Evolutionary conservation across 2,888 invertebrate genomes (phyloP).

Genomic region (Palloptera scutellata): DNA sequence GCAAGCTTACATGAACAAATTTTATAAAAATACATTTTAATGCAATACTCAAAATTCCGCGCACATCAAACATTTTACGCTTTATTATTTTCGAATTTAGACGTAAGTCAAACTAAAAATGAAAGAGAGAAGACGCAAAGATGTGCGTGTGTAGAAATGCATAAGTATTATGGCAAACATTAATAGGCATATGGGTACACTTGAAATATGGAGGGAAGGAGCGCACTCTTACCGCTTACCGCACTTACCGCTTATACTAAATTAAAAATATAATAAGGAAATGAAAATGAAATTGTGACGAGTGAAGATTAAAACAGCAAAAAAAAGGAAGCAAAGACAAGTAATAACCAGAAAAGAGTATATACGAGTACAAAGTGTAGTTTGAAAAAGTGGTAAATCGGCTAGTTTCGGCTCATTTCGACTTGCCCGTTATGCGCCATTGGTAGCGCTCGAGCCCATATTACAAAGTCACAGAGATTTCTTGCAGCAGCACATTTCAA

Average conservation of each 20-base stretch:
- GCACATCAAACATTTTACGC: neutral
- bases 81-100: constrained; percentile 6
- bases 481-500: neutral
- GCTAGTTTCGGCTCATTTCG: neutral
- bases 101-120: neutral
- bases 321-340: too few relatives aligned
- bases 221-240: too few relatives aligned
- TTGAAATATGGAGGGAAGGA: too few relatives aligned
- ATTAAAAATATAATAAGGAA: too few relatives aligned
- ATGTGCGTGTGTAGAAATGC: neutral
- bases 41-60: neutral
- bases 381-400: neutral
- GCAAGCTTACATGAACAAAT: neutral
- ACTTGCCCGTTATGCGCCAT: too few relatives aligned
- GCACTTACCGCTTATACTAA: too few relatives aligned
- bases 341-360: too few relatives aligned
- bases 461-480: constrained; percentile 4
- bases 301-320: too few relatives aligned
- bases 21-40: neutral
- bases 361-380: too few relatives aligned
- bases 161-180: neutral
- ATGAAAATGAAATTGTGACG: too few relatives aligned
- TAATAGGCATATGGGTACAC: neutral
- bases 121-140: neutral
- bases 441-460: neutral